Evolutionary conservation across 2,113 vertebrate species (phyloP).

Genomic region (Mormoops blainvillei): DNA sequence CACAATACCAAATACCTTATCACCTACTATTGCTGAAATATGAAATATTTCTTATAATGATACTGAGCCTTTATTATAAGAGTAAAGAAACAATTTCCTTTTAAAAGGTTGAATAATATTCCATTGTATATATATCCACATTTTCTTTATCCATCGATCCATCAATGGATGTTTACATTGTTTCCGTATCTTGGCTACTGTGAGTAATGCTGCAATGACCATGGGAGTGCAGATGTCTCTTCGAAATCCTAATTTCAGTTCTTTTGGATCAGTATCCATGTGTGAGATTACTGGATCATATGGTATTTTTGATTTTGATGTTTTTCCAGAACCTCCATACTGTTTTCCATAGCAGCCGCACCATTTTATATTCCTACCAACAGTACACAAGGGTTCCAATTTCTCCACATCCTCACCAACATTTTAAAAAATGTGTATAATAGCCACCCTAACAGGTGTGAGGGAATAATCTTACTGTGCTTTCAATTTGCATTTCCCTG

Average conservation of each 20-base stretch:
- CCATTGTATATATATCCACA: not conserved
- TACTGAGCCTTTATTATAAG: not conserved
- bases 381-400: not conserved
- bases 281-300: not conserved
- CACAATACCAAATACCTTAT: not conserved
- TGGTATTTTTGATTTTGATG: not conserved
- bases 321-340: not conserved
- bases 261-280: not conserved
- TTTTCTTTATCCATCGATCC: not conserved
- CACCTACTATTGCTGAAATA: not conserved
- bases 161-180: not conserved
- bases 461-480: not conserved
- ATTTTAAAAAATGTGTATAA: not conserved
- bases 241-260: not conserved
- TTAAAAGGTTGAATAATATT: not conserved
- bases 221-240: not conserved
- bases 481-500: not conserved
- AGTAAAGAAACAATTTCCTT: not conserved
- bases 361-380: not conserved
- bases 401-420: not conserved
- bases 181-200: not conserved
- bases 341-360: not conserved
- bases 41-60: not conserved
- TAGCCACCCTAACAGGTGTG: not conserved
- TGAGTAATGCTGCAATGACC: not conserved